phyloP scores from a whole-genome alignment of 2,113 vertebrate species.

The Camelus dromedarius region DNA sequence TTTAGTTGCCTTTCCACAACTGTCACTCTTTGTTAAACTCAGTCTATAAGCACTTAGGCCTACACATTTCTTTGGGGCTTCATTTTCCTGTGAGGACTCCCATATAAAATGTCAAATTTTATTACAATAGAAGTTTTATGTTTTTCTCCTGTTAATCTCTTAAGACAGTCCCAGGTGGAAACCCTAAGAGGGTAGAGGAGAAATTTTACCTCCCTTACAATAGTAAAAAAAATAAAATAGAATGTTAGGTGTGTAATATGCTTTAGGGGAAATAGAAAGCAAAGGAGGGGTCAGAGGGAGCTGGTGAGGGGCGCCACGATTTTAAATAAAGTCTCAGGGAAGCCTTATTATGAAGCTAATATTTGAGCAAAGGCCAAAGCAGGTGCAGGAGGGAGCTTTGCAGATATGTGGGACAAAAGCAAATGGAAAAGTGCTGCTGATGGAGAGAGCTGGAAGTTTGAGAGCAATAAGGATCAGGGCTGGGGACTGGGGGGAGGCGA shows the following conservation, averaged over 20 bases:
- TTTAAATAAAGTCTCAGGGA: not conserved
- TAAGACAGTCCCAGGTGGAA: not conserved
- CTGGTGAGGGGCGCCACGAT: not conserved
- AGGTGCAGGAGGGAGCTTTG: not conserved
- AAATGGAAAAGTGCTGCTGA: too few species aligned
- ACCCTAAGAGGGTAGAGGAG: not conserved
- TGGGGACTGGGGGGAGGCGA: not conserved
- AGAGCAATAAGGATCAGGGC: not conserved
- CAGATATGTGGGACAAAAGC: not conserved
- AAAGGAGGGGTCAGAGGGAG: not conserved
- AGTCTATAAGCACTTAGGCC: not conserved
- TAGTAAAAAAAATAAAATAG: not conserved
- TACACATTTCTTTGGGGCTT: not conserved
- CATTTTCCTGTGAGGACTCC: constrained; percentile 14
- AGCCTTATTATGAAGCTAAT: not conserved
- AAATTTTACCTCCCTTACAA: not conserved
- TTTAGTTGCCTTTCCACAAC: not conserved
- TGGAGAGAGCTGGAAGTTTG: not conserved
- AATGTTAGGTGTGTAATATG: not conserved
- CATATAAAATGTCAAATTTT: not conserved
- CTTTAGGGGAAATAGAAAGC: not conserved
- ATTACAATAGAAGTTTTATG: not conserved
- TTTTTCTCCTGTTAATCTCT: not conserved
- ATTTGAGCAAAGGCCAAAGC: not conserved
- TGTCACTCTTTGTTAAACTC: not conserved